Evolutionary conservation across 2,797 vertebrate genomes (phyloP).

Genomic region (Emys orbicularis): DNA sequence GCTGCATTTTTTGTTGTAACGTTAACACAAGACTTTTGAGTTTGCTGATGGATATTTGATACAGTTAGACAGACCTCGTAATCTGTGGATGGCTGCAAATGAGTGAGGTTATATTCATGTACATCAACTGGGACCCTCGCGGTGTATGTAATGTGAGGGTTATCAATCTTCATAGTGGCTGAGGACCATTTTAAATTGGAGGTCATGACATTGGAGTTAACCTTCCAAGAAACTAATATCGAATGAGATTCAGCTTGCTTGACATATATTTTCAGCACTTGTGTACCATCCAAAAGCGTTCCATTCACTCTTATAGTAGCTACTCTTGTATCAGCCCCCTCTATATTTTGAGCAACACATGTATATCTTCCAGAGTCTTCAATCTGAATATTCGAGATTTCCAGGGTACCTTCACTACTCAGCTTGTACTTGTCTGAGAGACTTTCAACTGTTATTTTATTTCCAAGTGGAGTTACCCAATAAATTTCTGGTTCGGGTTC

Average conservation of each 20-base stretch:
- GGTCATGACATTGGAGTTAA: slow-evolving; percentile 94
- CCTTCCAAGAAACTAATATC: slow-evolving; percentile 96
- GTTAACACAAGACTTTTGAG: slow-evolving; percentile 94
- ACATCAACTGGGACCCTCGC: slow-evolving; percentile 96
- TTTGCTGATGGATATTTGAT: slow-evolving; percentile 93
- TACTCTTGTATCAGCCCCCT: slow-evolving; percentile 94
- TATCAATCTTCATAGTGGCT: slow-evolving; percentile 98
- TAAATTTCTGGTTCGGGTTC: slow-evolving; percentile 97
- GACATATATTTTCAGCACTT: slow-evolving; percentile 94
- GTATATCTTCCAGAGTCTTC: slow-evolving; percentile 96
- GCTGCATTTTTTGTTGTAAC: slow-evolving; percentile 93
- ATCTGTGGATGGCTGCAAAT: slow-evolving; percentile 94
- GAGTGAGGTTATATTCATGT: slow-evolving; percentile 96
- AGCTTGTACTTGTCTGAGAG: slow-evolving; percentile 92
- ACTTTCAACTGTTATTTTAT: slow-evolving; percentile 90
- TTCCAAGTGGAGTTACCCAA: slow-evolving; percentile 96
- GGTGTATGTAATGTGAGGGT: slow-evolving; percentile 96
- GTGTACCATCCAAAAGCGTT: slow-evolving; percentile 91
- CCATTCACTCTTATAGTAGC: slow-evolving; percentile 93
- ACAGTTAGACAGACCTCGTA: slow-evolving; percentile 97
- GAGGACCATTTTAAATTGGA: slow-evolving; percentile 98
- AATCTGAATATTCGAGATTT: slow-evolving; percentile 89
- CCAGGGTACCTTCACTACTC: slow-evolving; percentile 90
- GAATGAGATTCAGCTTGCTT: slow-evolving; percentile 95
- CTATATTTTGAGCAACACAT: slow-evolving; percentile 92